Evolutionary conservation across 2,113 vertebrate genomes (phyloP).

Genomic region (Xiphias gladius): DNA sequence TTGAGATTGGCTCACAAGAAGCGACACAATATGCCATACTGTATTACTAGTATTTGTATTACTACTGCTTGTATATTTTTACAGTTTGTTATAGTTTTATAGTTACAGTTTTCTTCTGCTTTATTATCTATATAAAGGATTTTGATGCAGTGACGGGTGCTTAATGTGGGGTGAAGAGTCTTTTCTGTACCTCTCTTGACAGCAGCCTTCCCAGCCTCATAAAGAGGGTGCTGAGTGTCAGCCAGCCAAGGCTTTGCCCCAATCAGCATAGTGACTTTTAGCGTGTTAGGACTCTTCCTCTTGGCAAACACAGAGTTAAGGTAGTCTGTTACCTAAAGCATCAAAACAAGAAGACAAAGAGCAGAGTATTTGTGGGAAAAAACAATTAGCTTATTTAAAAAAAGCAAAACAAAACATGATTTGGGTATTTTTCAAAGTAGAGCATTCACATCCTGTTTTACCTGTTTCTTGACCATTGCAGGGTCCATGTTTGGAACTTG

Average conservation of each 20-base stretch:
- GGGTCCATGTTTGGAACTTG: conserved; percentile 92
- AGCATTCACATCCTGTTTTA: conserved; percentile 58
- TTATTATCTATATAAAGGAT: neutral
- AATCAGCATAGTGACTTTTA: conserved; percentile 87
- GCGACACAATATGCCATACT: too few relatives aligned
- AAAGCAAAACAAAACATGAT: neutral
- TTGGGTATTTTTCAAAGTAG: neutral
- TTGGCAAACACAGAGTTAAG: conserved; percentile 88
- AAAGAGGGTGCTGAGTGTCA: conserved; percentile 81
- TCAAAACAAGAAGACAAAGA: neutral
- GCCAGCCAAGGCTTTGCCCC: conserved; percentile 89
- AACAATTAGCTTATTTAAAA: neutral
- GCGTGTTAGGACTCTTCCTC: conserved; percentile 90
- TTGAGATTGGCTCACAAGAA: too few relatives aligned
- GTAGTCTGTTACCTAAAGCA: conserved; percentile 85
- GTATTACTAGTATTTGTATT: too few relatives aligned
- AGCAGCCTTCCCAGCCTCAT: conserved; percentile 89
- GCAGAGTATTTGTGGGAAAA: neutral
- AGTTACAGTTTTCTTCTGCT: neutral
- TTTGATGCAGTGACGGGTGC: neutral
- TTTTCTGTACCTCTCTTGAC: conserved; percentile 86
- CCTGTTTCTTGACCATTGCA: conserved; percentile 88
- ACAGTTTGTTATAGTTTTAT: neutral
- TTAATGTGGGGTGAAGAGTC: neutral
- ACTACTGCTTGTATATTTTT: neutral